Conservation (phyloP, 2,113 vertebrate genomes). For the Lepus americanus region DNA sequence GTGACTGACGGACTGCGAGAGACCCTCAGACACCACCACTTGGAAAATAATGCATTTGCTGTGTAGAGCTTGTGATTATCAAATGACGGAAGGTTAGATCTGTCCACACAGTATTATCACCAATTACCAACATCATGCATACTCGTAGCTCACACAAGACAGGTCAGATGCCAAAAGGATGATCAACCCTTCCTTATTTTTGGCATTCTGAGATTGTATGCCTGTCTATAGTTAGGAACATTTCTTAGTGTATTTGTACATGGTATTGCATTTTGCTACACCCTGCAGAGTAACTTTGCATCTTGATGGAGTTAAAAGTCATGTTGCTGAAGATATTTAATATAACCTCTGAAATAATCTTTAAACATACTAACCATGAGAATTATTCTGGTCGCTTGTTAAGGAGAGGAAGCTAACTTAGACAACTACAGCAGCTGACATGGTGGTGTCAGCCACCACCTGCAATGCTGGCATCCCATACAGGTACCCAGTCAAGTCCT, state of each 20-base stretch:
- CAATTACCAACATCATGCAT: neutral
- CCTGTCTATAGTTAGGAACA: neutral
- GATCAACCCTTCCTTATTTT: neutral
- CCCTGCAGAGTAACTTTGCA: neutral
- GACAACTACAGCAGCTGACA: neutral
- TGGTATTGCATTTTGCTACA: neutral
- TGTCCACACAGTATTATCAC: neutral
- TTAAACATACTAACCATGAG: neutral
- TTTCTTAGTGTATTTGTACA: neutral
- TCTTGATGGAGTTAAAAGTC: neutral
- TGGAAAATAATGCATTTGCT: neutral
- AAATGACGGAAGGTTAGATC: neutral
- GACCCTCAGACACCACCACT: neutral
- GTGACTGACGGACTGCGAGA: neutral
- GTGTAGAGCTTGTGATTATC: neutral
- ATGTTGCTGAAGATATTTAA: neutral
- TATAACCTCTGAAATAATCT: conserved; percentile 14
- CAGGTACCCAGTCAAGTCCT: too few relatives aligned
- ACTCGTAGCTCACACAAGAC: neutral
- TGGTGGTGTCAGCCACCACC: too few relatives aligned
- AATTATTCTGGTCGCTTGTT: neutral
- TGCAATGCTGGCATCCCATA: too few relatives aligned
- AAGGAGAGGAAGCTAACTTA: neutral
- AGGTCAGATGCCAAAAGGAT: neutral
- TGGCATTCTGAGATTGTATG: neutral